Percentiles rank a stretch among this genome's conserved stretches.
Conservation (phyloP, 2,113 vertebrate genomes). For the Anhinga rufa region DNA sequence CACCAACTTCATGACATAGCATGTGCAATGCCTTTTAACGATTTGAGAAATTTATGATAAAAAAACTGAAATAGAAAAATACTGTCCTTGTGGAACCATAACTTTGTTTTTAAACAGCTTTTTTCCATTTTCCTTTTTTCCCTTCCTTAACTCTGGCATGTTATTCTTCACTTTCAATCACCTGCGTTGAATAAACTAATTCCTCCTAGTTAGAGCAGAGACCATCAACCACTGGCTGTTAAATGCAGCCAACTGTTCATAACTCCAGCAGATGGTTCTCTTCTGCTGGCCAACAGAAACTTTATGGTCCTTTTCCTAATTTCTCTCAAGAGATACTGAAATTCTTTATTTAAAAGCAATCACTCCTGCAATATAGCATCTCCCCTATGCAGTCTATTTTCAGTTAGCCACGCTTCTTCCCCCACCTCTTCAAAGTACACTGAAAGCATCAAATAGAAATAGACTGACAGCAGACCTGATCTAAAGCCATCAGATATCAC, state of each 20-base stretch:
- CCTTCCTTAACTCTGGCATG: background rate
- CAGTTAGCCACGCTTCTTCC: background rate
- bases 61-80: background rate
- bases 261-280: slow-evolving; percentile 53
- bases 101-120: background rate
- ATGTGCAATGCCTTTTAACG: background rate
- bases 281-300: slow-evolving; percentile 41
- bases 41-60: slow-evolving; percentile 1
- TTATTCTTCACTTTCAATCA: background rate
- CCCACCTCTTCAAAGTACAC: background rate
- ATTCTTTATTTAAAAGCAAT: slow-evolving; percentile 38
- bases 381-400: background rate
- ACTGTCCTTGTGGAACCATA: background rate
- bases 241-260: background rate
- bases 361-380: background rate
- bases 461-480: background rate
- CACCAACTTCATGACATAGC: background rate
- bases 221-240: slow-evolving; percentile 13
- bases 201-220: background rate
- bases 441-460: background rate
- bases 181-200: background rate
- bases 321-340: slow-evolving; percentile 8
- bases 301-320: slow-evolving; percentile 33
- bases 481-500: background rate
- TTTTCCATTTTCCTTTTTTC: background rate